Percentiles rank a stretch among this genome's conserved stretches.
Evolutionary conservation across 2,113 vertebrate genomes (phyloP).

Genomic region (Rhodinocichla rosea): DNA sequence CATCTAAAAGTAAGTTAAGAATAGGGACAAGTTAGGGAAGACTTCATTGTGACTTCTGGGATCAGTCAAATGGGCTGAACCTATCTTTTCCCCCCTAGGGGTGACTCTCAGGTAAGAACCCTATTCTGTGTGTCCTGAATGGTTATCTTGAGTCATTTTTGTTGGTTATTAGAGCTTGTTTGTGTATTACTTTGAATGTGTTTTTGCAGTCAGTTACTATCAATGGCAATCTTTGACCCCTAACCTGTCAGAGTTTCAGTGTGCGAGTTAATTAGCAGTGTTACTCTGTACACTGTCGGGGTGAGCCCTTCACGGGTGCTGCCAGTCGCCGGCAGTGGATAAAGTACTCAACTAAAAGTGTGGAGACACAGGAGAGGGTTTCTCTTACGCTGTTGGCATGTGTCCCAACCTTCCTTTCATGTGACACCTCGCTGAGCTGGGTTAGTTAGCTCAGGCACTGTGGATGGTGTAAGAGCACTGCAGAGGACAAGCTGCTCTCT

Average conservation of each 20-base stretch:
- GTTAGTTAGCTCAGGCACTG: background rate
- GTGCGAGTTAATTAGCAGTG: background rate
- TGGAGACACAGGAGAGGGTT: background rate
- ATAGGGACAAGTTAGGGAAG: background rate
- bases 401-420: background rate
- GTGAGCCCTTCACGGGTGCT: background rate
- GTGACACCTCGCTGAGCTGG: fast-evolving
- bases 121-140: background rate
- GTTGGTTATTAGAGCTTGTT: background rate
- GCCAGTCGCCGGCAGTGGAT: fast-evolving
- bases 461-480: background rate
- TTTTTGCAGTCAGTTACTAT: background rate
- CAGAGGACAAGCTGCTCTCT: background rate
- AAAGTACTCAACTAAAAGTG: background rate
- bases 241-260: background rate
- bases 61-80: background rate
- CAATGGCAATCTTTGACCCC: no score
- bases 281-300: no score
- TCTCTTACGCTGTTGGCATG: background rate
- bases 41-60: background rate
- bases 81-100: background rate
- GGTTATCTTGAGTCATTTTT: background rate
- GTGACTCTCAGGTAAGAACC: background rate
- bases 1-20: background rate
- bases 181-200: background rate